Evolutionary conservation across 2,113 vertebrate genomes (phyloP).

Genomic region (Mesoclemmys tuberculata): DNA sequence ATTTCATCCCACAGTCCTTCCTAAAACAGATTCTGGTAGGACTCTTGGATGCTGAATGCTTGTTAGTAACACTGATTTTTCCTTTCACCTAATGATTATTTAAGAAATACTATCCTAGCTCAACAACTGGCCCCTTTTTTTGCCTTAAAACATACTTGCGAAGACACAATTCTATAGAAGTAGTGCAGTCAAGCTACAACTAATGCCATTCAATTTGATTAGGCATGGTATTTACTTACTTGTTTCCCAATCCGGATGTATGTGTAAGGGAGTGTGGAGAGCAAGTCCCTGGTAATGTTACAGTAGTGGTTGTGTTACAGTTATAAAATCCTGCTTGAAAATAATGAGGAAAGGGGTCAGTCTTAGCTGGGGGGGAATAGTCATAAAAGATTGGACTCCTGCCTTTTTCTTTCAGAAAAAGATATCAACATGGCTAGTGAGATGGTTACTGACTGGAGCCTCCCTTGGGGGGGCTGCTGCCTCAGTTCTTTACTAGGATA

Average conservation of each 20-base stretch:
- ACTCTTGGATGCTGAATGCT: neutral
- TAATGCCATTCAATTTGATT: neutral
- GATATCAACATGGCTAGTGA: too few species aligned
- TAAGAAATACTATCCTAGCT: too few species aligned
- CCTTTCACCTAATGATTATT: too few species aligned
- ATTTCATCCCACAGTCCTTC: neutral
- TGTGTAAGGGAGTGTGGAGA: neutral
- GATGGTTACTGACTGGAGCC: too few species aligned
- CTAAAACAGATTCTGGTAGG: neutral
- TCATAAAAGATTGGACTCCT: too few species aligned
- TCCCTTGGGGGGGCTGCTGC: too few species aligned
- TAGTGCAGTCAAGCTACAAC: neutral
- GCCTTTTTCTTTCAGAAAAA: too few species aligned
- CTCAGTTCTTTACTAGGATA: too few species aligned
- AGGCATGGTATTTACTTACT: too few species aligned
- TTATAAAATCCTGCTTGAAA: neutral
- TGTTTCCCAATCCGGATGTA: too few species aligned
- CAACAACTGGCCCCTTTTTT: neutral
- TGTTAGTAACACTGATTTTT: neutral
- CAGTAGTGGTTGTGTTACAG: too few species aligned
- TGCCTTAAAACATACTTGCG: neutral
- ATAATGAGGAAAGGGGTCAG: neutral
- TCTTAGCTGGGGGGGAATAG: too few species aligned
- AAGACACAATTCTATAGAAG: neutral
- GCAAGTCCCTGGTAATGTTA: neutral